Base-by-base conservation (phyloP, 1,140 invertebrate genomes). In the Yoshiicerus persimilis region DNA sequence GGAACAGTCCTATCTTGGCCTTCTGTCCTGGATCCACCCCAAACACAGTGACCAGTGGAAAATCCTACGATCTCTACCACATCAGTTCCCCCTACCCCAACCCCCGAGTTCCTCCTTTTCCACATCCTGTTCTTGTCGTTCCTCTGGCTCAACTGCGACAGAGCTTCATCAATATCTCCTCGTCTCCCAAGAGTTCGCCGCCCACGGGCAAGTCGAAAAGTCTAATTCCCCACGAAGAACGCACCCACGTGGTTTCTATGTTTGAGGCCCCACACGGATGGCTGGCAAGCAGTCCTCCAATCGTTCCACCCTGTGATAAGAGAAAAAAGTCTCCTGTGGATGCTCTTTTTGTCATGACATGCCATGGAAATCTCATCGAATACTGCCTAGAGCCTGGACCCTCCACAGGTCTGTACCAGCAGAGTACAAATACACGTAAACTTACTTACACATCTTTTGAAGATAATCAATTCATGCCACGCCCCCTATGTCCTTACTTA, bases 321-420 rank as follows among this genome's bases (percentile, higher is more conserved):
- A 91, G 92, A 41, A 94, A 85, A 92, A 94, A 92, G 92, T 93
- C 66, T 91, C 95, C 89, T 38, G 94, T 96, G 4, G 97, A 98
- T 91, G 97, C 97, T 23, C 93, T 99, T 1, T 99, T 98, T 92
- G 94, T 99, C 2, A 96, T 98, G 95, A 96, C 96, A 56, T 97
- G 96, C 89, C 95, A 96, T 91, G 98, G 97, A 32, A 95, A 94
- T 87, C 94, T 99, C 90, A 94, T 98, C 88, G 97, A 99, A 92
- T 98, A 99, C 90, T 95, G 97, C 92, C 93, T 99, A 90, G 96
- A 99, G 91, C 97, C 97, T 0, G 95, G 95, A 91, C 95, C 95
- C 89, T 93, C 94, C 87, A 92, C 95, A 92, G 94, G 95, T 95
- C 91, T 1, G n/a, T 38, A 39, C 34, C 9, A 86, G 41, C 20